These are phyloP conservation scores for Oxyscelio sp. DNA, from an alignment of 2,888 invertebrate species.

Conservation along the genomic window DNA sequence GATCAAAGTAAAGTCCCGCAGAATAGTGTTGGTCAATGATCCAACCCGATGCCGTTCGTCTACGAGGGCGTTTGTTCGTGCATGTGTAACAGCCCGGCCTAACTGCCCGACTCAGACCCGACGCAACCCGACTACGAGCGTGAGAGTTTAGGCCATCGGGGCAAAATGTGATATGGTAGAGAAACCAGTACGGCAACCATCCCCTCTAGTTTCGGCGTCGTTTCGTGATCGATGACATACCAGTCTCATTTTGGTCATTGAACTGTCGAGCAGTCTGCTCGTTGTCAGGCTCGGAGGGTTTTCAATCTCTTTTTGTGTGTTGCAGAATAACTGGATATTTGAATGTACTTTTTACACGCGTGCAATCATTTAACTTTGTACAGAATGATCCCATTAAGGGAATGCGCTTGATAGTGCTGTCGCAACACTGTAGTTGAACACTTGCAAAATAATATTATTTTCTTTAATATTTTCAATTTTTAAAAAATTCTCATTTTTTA, in stretches of 20 bases:
- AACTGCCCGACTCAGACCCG: slow-evolving; percentile 17
- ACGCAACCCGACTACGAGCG: slow-evolving; percentile 29
- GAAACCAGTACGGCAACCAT: slow-evolving; percentile 68
- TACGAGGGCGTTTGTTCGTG: slow-evolving; percentile 40
- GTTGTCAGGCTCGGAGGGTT: slow-evolving; percentile 48
- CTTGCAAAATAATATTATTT: too few relatives aligned
- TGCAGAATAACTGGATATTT: slow-evolving; percentile 61
- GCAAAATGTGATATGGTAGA: slow-evolving; percentile 64
- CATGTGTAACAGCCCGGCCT: slow-evolving; percentile 9
- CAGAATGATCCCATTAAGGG: slow-evolving; percentile 26
- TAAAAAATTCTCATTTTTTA: too few relatives aligned
- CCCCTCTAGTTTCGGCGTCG: slow-evolving; percentile 68
- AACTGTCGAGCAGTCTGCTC: slow-evolving; percentile 75
- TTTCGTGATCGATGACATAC: slow-evolving; percentile 79
- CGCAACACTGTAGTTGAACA: slow-evolving; percentile 21
- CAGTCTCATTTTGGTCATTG: slow-evolving; percentile 84
- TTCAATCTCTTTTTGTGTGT: slow-evolving; percentile 47
- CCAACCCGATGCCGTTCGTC: slow-evolving; percentile 20
- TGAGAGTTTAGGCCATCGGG: slow-evolving; percentile 57
- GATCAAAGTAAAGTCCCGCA: slow-evolving; percentile 17
- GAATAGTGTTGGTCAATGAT: slow-evolving; percentile 45
- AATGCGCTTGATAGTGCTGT: background rate
- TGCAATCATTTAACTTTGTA: slow-evolving; percentile 14
- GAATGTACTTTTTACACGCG: slow-evolving; percentile 42
- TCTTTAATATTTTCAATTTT: too few relatives aligned